A percentile compares a stretch with the other conserved stretches of the same genome.
These are phyloP conservation scores for Leptinotarsa haldemani DNA, from an alignment of 2,888 invertebrate genomes.

Conservation along the genomic window DNA sequence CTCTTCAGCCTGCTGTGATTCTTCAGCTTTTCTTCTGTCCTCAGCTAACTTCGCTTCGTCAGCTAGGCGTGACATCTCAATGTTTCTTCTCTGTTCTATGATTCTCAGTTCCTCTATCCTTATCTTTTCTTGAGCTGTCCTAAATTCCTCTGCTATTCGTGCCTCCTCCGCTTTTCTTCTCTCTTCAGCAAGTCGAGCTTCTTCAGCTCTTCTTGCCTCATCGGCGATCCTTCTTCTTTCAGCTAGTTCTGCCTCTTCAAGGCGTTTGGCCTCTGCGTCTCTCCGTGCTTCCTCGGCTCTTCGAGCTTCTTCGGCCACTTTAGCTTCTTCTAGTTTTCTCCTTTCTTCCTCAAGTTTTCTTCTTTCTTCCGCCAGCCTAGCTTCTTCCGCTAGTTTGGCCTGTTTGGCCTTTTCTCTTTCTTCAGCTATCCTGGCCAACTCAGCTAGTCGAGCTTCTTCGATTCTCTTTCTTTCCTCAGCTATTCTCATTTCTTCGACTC, in stretches of 20 bases:
- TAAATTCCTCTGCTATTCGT: conserved; percentile 48
- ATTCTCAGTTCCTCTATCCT: conserved; percentile 43
- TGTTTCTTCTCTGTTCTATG: conserved; percentile 45
- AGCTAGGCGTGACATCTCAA: conserved; percentile 44
- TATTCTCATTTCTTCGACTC: conserved; percentile 43
- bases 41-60: conserved; percentile 50
- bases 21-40: conserved; percentile 45
- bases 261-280: conserved; percentile 48
- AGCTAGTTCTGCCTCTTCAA: conserved; percentile 50
- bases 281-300: conserved; percentile 38
- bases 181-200: conserved; percentile 49
- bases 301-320: conserved; percentile 48
- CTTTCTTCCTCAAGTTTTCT: conserved; percentile 47
- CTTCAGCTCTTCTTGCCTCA: conserved; percentile 49
- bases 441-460: conserved; percentile 46
- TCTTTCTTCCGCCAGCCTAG: conserved; percentile 48
- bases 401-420: conserved; percentile 48
- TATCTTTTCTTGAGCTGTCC: conserved; percentile 36
- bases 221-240: conserved; percentile 48
- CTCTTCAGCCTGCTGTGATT: conserved; percentile 49
- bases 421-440: conserved; percentile 49
- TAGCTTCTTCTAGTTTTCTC: conserved; percentile 47
- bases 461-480: conserved; percentile 46
- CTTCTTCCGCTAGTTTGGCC: conserved; percentile 46
- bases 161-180: conserved; percentile 54